phyloP scores from a whole-genome alignment of 2,113 vertebrate genomes.

The cat (Felis catus) region F.catus_Fca126_mat1.0 CM031414.1:84121501-84122000 shows the following conservation, averaged over 20 bases:
- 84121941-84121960: background rate
- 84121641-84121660: background rate
- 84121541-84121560: background rate
- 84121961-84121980: background rate
- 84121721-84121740: background rate
- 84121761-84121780: background rate
- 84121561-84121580: background rate
- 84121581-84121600: background rate
- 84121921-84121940: background rate
- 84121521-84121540: background rate
- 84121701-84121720: background rate
- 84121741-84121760: background rate
- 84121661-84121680: background rate
- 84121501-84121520: background rate
- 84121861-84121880: background rate
- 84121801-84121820: rapidly evolving
- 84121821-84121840: background rate
- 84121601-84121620: background rate
- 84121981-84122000: background rate
- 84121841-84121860: background rate
- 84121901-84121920: background rate
- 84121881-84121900: background rate
- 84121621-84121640: background rate
- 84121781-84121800: background rate
- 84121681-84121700: background rate